phyloP scores from a whole-genome alignment of 1,140 invertebrate species.

The Nymphalis io region DNA sequence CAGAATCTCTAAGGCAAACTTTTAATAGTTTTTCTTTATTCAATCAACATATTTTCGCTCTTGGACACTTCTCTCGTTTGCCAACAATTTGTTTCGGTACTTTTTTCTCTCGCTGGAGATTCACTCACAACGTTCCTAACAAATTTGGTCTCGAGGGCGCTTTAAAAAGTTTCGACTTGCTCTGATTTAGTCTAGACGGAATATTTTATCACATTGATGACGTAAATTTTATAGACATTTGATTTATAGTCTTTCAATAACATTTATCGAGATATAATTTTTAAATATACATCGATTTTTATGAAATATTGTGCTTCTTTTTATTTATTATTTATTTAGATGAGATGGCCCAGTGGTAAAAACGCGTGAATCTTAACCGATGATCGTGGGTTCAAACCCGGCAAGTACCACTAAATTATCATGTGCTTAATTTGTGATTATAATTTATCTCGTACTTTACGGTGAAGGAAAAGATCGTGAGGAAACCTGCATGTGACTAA shows the following conservation, averaged over 20 bases:
- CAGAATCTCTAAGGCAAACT: slow-evolving; percentile 69
- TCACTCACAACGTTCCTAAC: slow-evolving; percentile 59
- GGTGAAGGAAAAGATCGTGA: too few relatives aligned
- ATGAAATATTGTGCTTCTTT: neutral
- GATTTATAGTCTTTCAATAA: slow-evolving; percentile 29
- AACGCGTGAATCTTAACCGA: too few relatives aligned
- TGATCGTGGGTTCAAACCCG: too few relatives aligned
- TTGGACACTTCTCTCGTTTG: slow-evolving; percentile 76
- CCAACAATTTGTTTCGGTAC: slow-evolving; percentile 76
- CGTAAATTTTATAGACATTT: slow-evolving; percentile 24
- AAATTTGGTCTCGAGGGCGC: slow-evolving; percentile 70
- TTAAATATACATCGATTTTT: slow-evolving; percentile 23
- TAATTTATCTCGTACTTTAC: too few relatives aligned
- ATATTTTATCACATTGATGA: slow-evolving; percentile 57
- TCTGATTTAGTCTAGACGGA: slow-evolving; percentile 66
- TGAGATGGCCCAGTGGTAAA: too few relatives aligned
- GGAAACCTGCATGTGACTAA: too few relatives aligned
- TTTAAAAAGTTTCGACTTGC: slow-evolving; percentile 61
- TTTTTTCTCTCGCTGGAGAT: slow-evolving; percentile 61
- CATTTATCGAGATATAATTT: slow-evolving; percentile 25
- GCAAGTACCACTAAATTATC: too few relatives aligned
- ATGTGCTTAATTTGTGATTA: too few relatives aligned
- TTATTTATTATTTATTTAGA: too few relatives aligned
- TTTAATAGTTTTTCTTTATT: slow-evolving; percentile 81
- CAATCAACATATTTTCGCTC: slow-evolving; percentile 80